Evolutionary conservation across 2,113 vertebrate genomes (phyloP).

Genomic region (Leptodactylus fuscus): DNA sequence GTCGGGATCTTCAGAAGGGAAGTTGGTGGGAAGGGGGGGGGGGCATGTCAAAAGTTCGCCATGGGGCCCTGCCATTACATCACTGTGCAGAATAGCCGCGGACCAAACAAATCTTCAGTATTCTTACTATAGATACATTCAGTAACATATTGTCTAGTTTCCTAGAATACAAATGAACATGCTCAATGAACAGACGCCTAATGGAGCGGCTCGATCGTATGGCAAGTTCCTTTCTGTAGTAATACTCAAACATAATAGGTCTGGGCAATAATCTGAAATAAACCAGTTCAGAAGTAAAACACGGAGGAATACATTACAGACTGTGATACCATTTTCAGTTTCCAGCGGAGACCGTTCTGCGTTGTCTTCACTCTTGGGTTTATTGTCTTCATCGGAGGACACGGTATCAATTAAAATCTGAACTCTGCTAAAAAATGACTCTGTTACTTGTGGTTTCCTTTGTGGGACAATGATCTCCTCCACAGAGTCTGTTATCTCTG

Average conservation of each 20-base stretch:
- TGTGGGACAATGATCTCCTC: conserved; percentile 56
- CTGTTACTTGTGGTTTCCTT: not conserved
- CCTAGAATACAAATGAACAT: not conserved
- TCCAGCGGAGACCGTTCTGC: not conserved
- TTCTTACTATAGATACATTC: too few species aligned
- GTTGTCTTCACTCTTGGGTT: not conserved
- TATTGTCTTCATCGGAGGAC: conserved; percentile 61
- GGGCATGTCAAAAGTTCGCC: too few species aligned
- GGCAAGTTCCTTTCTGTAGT: not conserved
- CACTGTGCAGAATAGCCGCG: too few species aligned
- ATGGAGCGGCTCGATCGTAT: not conserved
- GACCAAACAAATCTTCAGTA: too few species aligned
- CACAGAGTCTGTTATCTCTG: not conserved
- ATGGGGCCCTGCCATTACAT: too few species aligned
- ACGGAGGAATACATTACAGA: too few species aligned
- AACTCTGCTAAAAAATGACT: conserved; percentile 61
- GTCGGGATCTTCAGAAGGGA: too few species aligned
- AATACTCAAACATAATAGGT: not conserved
- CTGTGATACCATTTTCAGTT: conserved; percentile 29
- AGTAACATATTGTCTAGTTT: not conserved
- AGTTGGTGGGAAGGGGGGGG: too few species aligned
- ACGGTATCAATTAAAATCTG: conserved; percentile 70
- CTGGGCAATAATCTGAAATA: not conserved
- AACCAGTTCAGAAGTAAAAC: not conserved
- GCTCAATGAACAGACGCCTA: too few species aligned